Conservation (phyloP, 2,113 vertebrate genomes). For the Litocranius walleri region DNA sequence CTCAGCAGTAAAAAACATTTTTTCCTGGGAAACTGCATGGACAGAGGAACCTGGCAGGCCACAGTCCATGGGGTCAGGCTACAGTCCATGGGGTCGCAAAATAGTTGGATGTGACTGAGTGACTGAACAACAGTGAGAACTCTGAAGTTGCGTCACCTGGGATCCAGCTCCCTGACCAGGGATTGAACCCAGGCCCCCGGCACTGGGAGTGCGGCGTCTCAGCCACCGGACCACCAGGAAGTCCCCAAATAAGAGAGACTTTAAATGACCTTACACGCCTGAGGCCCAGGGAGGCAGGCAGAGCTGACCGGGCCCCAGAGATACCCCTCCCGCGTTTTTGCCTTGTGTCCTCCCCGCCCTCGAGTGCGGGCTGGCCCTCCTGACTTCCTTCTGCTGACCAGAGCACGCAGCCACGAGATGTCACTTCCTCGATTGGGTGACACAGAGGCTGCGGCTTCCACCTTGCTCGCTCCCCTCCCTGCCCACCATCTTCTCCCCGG, state of each 20-base stretch:
- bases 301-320: not conserved
- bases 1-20: not conserved
- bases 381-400: not conserved
- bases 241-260: not conserved
- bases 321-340: not conserved
- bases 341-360: not conserved
- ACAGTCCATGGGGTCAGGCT: not conserved
- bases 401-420: not conserved
- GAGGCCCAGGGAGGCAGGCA: not conserved
- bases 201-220: not conserved
- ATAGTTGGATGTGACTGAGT: not conserved
- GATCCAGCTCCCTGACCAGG: not conserved
- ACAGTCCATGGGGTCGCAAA: not conserved
- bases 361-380: not conserved
- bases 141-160: not conserved
- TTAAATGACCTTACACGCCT: not conserved
- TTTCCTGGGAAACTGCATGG: not conserved
- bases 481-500: not conserved
- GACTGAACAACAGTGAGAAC: not conserved
- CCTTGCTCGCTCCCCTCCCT: no score
- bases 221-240: not conserved
- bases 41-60: not conserved
- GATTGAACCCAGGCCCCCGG: not conserved
- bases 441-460: not conserved
- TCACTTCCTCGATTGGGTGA: not conserved